Conservation (phyloP, 2,888 invertebrate species). For the Calameuta pallipes region DNA sequence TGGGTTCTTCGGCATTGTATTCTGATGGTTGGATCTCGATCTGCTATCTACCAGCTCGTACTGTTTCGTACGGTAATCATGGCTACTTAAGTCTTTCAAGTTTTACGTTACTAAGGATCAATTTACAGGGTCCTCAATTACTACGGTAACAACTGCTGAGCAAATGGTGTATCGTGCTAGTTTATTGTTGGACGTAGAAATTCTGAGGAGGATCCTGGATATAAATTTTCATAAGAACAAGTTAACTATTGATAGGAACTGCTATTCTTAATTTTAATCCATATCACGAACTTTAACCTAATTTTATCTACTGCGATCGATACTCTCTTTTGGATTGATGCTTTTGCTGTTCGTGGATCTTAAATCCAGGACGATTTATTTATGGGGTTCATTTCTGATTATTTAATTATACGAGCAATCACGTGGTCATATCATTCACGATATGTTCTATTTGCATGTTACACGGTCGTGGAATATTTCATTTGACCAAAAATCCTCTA, state of each 20-base stretch:
- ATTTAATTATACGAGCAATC: not conserved
- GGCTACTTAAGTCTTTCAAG: not conserved
- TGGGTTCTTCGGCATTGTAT: not conserved
- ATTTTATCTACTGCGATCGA: too few relatives aligned
- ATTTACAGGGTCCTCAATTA: not conserved
- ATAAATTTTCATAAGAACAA: not conserved
- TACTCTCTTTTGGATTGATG: too few relatives aligned
- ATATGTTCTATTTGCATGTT: not conserved
- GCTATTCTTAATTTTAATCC: too few relatives aligned
- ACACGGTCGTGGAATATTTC: not conserved
- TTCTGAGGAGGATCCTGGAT: accelerated
- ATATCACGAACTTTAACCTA: too few relatives aligned
- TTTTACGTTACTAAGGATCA: not conserved
- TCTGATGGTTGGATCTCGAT: not conserved
- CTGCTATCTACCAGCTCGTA: not conserved
- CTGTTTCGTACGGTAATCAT: not conserved
- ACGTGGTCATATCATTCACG: too few relatives aligned
- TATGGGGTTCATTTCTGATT: not conserved
- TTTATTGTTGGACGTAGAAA: not conserved
- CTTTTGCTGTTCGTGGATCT: too few relatives aligned
- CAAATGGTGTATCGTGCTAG: not conserved
- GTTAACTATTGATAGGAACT: not conserved
- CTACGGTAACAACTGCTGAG: not conserved
- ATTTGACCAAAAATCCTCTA: not conserved
- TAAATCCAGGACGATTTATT: not conserved